These are phyloP conservation scores for Syngnathus typhle DNA, from an alignment of 2,113 vertebrate genomes.

Conservation along the genomic window DNA sequence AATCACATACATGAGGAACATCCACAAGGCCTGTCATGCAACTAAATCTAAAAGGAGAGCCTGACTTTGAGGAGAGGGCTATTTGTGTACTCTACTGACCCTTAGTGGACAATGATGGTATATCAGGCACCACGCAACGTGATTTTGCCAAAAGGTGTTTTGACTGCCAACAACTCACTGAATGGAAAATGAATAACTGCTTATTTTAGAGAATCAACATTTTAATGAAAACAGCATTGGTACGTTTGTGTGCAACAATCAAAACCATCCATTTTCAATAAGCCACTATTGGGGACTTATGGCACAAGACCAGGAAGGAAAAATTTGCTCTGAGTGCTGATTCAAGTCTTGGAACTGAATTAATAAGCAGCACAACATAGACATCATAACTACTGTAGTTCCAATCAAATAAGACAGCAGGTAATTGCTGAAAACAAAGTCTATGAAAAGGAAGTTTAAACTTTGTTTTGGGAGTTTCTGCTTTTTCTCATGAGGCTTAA, in stretches of 20 bases:
- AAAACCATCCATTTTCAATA: conserved; percentile 35
- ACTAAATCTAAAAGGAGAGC: conserved; percentile 11
- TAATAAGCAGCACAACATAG: conserved; percentile 13
- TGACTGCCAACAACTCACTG: conserved; percentile 27
- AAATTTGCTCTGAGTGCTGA: conserved; percentile 13
- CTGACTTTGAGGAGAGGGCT: neutral
- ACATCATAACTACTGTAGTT: neutral
- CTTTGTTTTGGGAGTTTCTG: neutral
- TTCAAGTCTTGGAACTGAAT: conserved; percentile 33
- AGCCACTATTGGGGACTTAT: conserved; percentile 27
- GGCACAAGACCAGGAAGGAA: conserved; percentile 32
- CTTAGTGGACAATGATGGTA: conserved; percentile 45
- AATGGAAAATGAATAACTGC: conserved; percentile 32
- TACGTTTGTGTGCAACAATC: conserved; percentile 37
- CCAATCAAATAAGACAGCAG: neutral
- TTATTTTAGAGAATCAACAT: conserved; percentile 43
- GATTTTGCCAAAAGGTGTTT: conserved; percentile 17
- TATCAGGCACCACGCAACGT: neutral
- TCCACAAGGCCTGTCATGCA: conserved; percentile 32
- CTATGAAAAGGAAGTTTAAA: neutral
- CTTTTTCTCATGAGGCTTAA: neutral
- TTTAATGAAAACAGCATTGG: conserved; percentile 39
- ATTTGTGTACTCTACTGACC: conserved; percentile 49
- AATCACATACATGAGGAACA: conserved; percentile 29
- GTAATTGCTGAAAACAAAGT: neutral